Percentiles rank a stretch among this genome's conserved stretches.
Evolutionary conservation across 2,888 invertebrate genomes (phyloP).

Genomic region (Ormyrus rosae): DNA sequence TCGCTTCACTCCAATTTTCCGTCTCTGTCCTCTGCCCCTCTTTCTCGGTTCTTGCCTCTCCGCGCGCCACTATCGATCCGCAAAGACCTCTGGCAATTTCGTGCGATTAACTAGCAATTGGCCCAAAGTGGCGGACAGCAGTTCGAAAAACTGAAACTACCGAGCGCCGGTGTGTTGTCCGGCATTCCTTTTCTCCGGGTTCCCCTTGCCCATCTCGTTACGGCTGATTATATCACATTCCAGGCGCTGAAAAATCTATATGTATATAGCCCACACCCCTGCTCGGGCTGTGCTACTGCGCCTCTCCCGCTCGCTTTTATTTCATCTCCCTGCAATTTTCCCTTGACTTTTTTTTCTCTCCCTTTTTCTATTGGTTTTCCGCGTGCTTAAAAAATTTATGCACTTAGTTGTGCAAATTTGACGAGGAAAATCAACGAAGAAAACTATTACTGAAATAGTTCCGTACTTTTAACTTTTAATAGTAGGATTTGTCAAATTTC

Average conservation of each 20-base stretch:
- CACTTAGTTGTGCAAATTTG: constrained; percentile 20
- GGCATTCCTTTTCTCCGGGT: background rate
- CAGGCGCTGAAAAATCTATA: constrained; percentile 34
- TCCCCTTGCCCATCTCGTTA: constrained; percentile 47
- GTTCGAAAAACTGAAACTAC: constrained; percentile 49
- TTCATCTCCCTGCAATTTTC: constrained; percentile 3
- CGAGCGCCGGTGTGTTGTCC: constrained; percentile 7
- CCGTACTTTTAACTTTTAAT: too few species aligned
- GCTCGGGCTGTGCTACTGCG: background rate
- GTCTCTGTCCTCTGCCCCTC: too few species aligned
- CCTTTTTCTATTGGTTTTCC: background rate
- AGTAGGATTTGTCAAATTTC: too few species aligned
- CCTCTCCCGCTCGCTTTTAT: constrained; percentile 15
- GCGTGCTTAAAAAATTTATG: constrained; percentile 24
- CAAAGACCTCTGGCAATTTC: constrained; percentile 32
- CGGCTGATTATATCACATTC: constrained; percentile 47
- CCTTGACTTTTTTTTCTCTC: background rate
- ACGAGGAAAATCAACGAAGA: too few species aligned
- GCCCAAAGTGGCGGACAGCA: constrained; percentile 40
- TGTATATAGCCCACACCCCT: background rate
- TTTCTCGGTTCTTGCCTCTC: too few species aligned
- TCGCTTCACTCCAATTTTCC: too few species aligned
- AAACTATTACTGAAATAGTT: too few species aligned
- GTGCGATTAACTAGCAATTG: constrained; percentile 47
- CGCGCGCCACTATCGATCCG: too few species aligned